Base-by-base conservation (phyloP, 2,888 invertebrate genomes). In the Cantharis flavilabris region DNA sequence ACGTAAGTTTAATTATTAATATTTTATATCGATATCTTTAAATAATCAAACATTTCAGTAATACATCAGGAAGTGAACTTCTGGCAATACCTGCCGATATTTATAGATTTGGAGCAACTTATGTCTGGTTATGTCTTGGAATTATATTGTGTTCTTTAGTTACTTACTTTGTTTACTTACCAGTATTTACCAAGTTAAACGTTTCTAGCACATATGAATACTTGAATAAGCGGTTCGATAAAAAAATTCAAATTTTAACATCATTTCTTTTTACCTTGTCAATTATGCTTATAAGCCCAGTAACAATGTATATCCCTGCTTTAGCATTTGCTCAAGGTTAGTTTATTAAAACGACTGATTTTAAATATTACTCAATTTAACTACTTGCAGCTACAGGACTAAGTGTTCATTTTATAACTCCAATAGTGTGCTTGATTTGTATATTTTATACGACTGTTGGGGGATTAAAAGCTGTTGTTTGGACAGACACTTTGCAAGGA, bases 21-120 rank as follows among this genome's bases (percentile, higher is more conserved):
- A 16, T 49, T 26, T 62, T 30, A 14, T 23, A 10, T 0, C 4
- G 23, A 28, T 33, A 3, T 26, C 23, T 14, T 16, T 9, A 64
- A n/a, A 2, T 49, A n/a, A 49, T 49, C 2, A n/a, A 49, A n/a
- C 2, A 49, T 87, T 88, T 65, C 86, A 94, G 94, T 84, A 93
- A 94, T 81, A 88, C 94, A 83, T 94, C 94, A 3, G 94, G 94
- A 62, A 92, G 95, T 63, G 94, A 94, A 0, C 88, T 95, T 10
- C 89, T 95, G 9, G 94, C 94, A 0, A 91, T 94, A 9, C 94
- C 95, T 0, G 92, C 94, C 0, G 95, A 95, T 84, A 92, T 94
- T 80, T 95, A 95, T 85, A 89, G 91, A 30, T 91, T 92, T 84
- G 95, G 95, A 4, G 92, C 92, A 0, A 92, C 92, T 80, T 94